Conservation (phyloP, 2,797 vertebrate genomes). For the Podargus strigoides region DNA sequence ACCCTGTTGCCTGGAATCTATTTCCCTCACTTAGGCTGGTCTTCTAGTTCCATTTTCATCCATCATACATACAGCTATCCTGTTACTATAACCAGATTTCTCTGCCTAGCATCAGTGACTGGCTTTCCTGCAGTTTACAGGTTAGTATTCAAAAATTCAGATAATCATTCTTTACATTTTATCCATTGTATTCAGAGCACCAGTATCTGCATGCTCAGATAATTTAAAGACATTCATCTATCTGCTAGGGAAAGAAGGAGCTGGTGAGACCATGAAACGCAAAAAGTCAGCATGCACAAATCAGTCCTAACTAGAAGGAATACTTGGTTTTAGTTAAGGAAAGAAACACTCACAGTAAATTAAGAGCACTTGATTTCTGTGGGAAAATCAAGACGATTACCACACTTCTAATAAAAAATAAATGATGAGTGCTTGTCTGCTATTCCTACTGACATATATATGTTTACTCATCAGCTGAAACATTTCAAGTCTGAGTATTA, state of each 20-base stretch:
- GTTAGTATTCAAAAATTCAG: neutral
- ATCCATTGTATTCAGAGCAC: neutral
- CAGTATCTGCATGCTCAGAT: neutral
- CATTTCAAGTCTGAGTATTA: neutral
- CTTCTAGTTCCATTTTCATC: neutral
- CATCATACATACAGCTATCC: neutral
- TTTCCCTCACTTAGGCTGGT: neutral
- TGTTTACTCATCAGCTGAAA: neutral
- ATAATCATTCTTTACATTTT: neutral
- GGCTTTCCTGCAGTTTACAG: neutral
- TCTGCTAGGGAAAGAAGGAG: neutral
- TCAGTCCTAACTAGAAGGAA: neutral
- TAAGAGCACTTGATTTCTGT: neutral
- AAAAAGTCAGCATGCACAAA: neutral
- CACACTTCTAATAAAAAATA: neutral
- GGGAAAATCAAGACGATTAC: neutral
- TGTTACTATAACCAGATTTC: neutral
- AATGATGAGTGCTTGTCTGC: neutral
- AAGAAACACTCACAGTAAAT: neutral
- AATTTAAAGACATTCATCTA: neutral
- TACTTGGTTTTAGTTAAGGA: neutral
- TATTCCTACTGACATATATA: neutral
- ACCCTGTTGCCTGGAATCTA: neutral
- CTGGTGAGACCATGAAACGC: neutral
- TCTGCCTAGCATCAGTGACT: neutral